Evolutionary conservation across 2,113 vertebrate genomes (phyloP).

Genomic region (Cacatua alba): DNA sequence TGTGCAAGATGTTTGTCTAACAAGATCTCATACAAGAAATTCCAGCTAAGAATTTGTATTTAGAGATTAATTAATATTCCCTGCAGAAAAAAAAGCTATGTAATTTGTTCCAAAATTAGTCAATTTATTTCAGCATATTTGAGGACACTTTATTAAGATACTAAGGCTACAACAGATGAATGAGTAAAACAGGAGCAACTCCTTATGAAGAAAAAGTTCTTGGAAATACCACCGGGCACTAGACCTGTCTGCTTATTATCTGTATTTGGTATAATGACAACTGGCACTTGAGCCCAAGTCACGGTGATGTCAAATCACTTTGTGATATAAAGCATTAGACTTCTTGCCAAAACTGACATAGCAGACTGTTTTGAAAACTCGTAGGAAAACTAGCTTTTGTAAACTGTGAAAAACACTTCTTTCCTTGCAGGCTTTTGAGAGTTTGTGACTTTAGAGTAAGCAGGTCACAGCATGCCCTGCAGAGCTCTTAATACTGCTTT

Average conservation of each 20-base stretch:
- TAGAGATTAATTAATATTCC: background rate
- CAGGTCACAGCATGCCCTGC: background rate
- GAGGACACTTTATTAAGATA: background rate
- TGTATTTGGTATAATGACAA: background rate
- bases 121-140: background rate
- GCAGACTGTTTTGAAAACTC: background rate
- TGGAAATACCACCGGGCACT: background rate
- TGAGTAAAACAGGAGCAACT: background rate
- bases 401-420: background rate
- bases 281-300: background rate
- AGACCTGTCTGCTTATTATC: background rate
- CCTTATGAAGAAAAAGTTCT: background rate
- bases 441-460: background rate
- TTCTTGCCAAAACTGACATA: background rate
- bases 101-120: background rate
- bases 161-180: background rate
- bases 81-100: background rate
- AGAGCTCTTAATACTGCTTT: background rate
- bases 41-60: background rate
- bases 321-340: background rate
- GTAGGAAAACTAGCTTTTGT: background rate
- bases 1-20: accelerated
- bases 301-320: background rate
- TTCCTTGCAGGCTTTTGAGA: background rate
- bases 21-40: background rate